These are phyloP conservation scores for Rhaphigaster nebulosa DNA, from an alignment of 2,888 invertebrate genomes.

Conservation along the genomic window DNA sequence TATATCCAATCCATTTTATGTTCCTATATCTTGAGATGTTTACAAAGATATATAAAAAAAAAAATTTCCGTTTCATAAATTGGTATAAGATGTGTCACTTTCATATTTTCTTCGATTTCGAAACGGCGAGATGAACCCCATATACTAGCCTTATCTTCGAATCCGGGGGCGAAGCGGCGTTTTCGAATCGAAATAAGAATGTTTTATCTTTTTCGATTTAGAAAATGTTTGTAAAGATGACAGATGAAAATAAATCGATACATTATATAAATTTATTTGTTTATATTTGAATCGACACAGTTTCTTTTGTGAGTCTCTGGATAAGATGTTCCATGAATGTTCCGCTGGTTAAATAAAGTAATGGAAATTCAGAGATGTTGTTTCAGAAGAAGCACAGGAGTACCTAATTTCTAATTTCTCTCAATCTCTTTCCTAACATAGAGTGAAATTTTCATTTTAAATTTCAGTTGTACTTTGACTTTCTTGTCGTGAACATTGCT, in stretches of 20 bases:
- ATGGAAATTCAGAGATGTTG: too few species aligned
- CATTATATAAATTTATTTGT: background rate
- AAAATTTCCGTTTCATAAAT: background rate
- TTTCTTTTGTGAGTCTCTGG: too few species aligned
- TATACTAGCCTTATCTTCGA: background rate
- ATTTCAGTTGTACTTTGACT: too few species aligned
- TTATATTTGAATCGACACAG: background rate
- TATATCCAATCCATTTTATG: background rate
- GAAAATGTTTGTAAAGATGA: background rate
- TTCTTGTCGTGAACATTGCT: too few species aligned
- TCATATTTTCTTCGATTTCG: background rate
- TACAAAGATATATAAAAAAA: background rate
- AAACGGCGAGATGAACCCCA: background rate
- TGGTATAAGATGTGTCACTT: background rate
- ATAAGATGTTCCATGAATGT: too few species aligned
- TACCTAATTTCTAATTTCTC: too few species aligned
- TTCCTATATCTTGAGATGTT: background rate
- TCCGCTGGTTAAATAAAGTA: too few species aligned
- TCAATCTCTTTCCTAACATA: too few species aligned
- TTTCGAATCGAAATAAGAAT: background rate
- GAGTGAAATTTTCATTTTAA: too few species aligned
- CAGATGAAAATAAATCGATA: background rate
- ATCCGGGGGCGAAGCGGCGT: background rate
- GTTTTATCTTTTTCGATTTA: background rate
- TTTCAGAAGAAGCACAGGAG: too few species aligned